Evolutionary conservation across 2,888 invertebrate species (phyloP).

Genomic region (Drosophila anomalipes): DNA sequence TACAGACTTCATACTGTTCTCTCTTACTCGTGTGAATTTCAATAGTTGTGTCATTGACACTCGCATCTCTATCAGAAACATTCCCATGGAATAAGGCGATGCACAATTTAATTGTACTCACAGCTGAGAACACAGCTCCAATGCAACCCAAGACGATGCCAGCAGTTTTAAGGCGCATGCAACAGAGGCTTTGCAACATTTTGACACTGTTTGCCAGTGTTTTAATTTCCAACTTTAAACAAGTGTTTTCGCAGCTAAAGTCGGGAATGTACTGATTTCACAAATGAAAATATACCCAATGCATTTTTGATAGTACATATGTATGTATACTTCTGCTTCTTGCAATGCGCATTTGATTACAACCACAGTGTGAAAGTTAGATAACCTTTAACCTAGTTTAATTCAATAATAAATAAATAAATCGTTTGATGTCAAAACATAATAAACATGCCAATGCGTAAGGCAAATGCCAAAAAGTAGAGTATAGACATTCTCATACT

Average conservation of each 20-base stretch:
- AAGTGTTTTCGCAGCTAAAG: neutral
- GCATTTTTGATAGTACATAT: neutral
- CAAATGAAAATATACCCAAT: neutral
- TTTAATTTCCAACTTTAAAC: neutral
- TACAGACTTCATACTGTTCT: neutral
- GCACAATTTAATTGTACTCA: neutral
- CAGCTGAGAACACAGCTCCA: fast-evolving
- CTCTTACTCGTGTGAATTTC: neutral
- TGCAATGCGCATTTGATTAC: neutral
- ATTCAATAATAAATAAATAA: neutral
- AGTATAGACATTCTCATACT: neutral
- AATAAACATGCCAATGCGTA: too few species aligned
- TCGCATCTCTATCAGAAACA: too few species aligned
- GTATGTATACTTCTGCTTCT: fast-evolving
- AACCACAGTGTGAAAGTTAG: neutral
- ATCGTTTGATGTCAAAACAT: neutral
- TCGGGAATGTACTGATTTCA: neutral
- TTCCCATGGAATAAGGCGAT: neutral
- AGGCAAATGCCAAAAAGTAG: neutral
- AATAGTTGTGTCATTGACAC: too few species aligned
- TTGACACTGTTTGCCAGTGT: neutral
- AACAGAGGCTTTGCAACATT: neutral
- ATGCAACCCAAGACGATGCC: neutral
- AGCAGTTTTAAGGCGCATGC: neutral
- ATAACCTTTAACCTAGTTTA: too few species aligned